These are phyloP conservation scores for Salvator merianae DNA, from an alignment of 2,113 vertebrate species.

Conservation along the genomic window DNA sequence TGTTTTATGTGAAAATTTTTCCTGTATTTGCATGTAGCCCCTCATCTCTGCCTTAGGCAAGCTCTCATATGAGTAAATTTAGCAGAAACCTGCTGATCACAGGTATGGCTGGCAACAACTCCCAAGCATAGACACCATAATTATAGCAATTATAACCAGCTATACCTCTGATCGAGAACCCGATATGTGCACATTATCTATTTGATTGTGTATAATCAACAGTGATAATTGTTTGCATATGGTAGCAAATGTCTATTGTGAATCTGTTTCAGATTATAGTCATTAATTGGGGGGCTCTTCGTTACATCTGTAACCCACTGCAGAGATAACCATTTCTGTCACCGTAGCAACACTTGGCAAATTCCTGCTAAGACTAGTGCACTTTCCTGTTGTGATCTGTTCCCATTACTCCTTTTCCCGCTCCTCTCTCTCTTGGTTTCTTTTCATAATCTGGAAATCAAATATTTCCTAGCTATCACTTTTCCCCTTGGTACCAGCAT, in stretches of 20 bases:
- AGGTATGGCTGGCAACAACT: background rate
- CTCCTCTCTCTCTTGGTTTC: background rate
- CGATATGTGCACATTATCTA: background rate
- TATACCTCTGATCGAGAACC: background rate
- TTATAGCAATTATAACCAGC: background rate
- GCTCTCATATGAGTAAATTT: background rate
- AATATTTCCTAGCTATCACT: background rate
- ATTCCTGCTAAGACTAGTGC: background rate
- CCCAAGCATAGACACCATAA: background rate
- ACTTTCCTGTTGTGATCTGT: background rate
- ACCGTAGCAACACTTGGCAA: background rate
- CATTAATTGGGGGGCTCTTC: background rate
- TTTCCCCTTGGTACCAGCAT: conserved; percentile 20
- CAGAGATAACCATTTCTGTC: conserved; percentile 26
- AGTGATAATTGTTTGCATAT: background rate
- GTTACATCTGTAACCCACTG: background rate
- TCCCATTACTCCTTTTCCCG: background rate
- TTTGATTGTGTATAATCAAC: background rate
- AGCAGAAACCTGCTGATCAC: background rate
- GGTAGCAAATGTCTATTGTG: background rate
- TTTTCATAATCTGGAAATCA: background rate
- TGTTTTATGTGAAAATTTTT: background rate
- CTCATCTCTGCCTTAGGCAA: background rate
- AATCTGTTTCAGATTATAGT: background rate
- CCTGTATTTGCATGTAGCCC: background rate